These are phyloP conservation scores for Actinernus sp. DNA, from an alignment of 92 coral and sea anemone genomes.

Conservation along the genomic window DNA sequence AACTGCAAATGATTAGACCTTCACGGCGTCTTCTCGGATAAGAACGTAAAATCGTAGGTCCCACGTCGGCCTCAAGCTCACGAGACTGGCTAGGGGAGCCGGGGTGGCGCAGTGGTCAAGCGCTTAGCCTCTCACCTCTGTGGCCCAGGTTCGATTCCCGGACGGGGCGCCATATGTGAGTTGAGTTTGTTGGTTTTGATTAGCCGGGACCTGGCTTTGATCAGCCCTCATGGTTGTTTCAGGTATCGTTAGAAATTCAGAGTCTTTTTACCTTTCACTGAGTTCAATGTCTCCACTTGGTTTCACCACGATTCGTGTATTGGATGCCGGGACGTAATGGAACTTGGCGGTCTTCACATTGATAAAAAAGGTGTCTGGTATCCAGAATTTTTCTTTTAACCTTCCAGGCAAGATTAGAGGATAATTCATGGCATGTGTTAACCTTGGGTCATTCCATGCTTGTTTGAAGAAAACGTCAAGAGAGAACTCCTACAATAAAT, in stretches of 20 bases:
- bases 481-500: conserved; percentile 73
- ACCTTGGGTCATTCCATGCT: conserved; percentile 94
- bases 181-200: too few species aligned
- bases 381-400: conserved; percentile 81
- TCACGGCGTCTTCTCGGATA: too few species aligned
- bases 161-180: too few species aligned
- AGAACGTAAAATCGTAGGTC: too few species aligned
- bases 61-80: too few species aligned
- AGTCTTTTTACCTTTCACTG: conserved; percentile 74
- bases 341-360: conserved; percentile 92
- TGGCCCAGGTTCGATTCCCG: too few species aligned
- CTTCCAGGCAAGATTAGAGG: conserved; percentile 83
- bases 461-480: conserved; percentile 95
- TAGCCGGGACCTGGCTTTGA: too few species aligned
- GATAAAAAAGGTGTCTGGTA: conserved; percentile 94
- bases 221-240: too few species aligned
- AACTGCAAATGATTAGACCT: too few species aligned
- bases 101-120: too few species aligned
- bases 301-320: conserved; percentile 77
- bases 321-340: conserved; percentile 84
- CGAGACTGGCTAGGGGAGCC: too few species aligned
- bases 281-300: conserved; percentile 85
- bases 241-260: neutral
- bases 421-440: conserved; percentile 56
- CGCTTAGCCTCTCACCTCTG: too few species aligned